Evolutionary conservation across 2,113 vertebrate species (phyloP).

Genomic region (Cryptomyrus ogoouensis): DNA sequence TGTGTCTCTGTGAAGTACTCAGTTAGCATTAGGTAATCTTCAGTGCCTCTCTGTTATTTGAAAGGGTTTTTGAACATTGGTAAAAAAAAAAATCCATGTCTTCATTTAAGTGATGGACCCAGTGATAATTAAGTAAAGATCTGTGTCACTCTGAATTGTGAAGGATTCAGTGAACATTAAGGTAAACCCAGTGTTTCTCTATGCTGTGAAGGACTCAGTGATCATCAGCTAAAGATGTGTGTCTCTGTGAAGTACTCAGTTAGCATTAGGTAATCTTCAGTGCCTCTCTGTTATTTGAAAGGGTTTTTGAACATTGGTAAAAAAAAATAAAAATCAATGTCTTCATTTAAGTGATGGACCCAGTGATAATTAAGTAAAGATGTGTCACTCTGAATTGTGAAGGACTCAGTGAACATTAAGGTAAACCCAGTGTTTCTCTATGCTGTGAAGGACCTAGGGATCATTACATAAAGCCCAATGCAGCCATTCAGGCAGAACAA

Average conservation of each 20-base stretch:
- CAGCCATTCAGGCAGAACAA: neutral
- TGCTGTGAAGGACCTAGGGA: neutral
- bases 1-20: neutral
- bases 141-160: neutral
- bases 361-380: neutral
- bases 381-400: neutral
- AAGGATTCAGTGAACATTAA: neutral
- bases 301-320: neutral
- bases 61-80: neutral
- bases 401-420: neutral
- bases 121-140: neutral
- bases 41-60: neutral
- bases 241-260: neutral
- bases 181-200: neutral
- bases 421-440: neutral
- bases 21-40: neutral
- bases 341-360: neutral
- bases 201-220: neutral
- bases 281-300: neutral
- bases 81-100: neutral
- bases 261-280: neutral
- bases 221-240: neutral
- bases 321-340: neutral
- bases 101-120: neutral
- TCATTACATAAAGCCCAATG: neutral